Evolutionary conservation across 2,113 vertebrate genomes (phyloP).

Genomic region (Cyprinodon variegatus): DNA sequence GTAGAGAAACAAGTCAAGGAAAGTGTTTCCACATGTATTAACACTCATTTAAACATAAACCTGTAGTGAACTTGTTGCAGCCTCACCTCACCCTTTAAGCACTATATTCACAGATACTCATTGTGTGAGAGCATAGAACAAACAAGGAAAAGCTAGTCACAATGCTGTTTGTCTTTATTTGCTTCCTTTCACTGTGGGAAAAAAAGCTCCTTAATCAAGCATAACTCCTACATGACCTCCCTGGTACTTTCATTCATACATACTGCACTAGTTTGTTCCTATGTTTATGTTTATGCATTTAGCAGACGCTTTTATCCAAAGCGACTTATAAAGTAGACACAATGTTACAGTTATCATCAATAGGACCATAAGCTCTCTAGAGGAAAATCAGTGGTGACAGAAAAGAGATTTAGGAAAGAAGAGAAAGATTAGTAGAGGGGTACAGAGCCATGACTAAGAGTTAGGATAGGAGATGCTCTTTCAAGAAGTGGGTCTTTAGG

Average conservation of each 20-base stretch:
- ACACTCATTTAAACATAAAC: constrained; percentile 2
- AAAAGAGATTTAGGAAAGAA: too few relatives aligned
- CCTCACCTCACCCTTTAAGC: background rate
- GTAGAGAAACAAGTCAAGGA: background rate
- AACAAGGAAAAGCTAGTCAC: background rate
- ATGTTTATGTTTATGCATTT: too few relatives aligned
- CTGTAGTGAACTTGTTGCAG: background rate
- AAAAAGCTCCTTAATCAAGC: background rate
- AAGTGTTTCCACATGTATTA: constrained; percentile 2
- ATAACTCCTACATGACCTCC: background rate
- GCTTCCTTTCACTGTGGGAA: background rate
- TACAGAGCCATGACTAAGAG: too few relatives aligned
- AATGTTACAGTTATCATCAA: too few relatives aligned
- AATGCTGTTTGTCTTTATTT: background rate
- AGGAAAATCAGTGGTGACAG: too few relatives aligned
- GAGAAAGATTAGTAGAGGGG: too few relatives aligned
- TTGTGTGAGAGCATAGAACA: constrained; percentile 1
- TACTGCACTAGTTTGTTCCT: background rate
- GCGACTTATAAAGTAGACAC: too few relatives aligned
- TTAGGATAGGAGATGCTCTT: too few relatives aligned
- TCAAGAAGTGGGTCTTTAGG: too few relatives aligned
- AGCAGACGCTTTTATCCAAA: too few relatives aligned
- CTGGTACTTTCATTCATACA: background rate
- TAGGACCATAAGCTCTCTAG: too few relatives aligned
- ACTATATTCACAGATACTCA: background rate